phyloP scores from a whole-genome alignment of 2,113 vertebrate genomes.

The Spizaetus ornatus region DNA sequence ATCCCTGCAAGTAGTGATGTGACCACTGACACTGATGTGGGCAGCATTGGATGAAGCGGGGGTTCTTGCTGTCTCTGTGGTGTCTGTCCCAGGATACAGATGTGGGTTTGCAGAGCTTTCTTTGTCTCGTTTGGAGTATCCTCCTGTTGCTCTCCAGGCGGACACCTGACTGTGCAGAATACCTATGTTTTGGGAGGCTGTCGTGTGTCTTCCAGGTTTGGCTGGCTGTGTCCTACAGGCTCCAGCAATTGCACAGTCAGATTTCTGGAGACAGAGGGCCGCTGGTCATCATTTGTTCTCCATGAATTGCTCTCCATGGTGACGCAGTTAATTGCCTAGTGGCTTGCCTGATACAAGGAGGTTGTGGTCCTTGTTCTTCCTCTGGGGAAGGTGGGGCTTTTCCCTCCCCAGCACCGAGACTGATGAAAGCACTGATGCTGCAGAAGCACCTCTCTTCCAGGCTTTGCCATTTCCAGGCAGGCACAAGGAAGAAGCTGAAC shows the following conservation, averaged over 20 bases:
- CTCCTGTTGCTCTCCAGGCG: not conserved
- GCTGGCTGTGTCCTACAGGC: not conserved
- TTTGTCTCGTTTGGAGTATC: not conserved
- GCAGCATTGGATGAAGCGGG: rapidly evolving
- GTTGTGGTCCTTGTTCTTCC: not conserved
- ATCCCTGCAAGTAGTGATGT: not conserved
- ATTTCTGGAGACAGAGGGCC: not conserved
- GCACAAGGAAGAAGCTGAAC: not conserved
- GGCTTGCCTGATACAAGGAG: not conserved
- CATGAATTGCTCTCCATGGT: not conserved
- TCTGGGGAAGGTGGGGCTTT: not conserved
- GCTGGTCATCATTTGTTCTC: not conserved
- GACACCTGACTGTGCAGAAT: not conserved
- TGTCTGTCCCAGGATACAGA: not conserved
- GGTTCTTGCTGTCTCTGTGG: not conserved
- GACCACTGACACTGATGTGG: not conserved
- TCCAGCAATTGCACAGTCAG: not conserved
- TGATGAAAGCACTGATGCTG: not conserved
- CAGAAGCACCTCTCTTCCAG: not conserved
- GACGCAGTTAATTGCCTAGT: not conserved
- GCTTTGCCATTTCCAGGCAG: not conserved
- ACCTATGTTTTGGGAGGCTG: not conserved
- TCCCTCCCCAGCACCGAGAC: not conserved
- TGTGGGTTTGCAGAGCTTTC: not conserved
- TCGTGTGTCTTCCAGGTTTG: not conserved